A percentile compares a stretch with the other conserved stretches of the same genome.
phyloP scores from a whole-genome alignment of 1,140 invertebrate species.

The Rhopalosiphum padi region DNA sequence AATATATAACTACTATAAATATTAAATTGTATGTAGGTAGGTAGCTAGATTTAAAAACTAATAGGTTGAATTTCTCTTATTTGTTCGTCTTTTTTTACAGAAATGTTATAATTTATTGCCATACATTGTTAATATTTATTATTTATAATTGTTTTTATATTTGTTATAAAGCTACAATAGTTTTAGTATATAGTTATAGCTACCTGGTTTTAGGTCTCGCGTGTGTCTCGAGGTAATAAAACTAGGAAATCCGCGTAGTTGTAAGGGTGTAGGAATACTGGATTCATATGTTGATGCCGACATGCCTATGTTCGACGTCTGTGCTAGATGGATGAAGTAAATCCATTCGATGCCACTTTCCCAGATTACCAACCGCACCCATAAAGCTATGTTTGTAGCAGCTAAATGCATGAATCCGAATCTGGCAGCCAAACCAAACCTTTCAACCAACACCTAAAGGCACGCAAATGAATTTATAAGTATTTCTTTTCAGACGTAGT shows the following conservation, averaged over 20 bases:
- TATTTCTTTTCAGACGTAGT: not conserved
- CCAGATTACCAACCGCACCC: slow-evolving; percentile 71
- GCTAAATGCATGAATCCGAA: slow-evolving; percentile 71
- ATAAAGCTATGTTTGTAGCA: slow-evolving; percentile 70
- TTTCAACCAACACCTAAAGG: slow-evolving; percentile 68
- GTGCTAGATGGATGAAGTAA: slow-evolving; percentile 66
- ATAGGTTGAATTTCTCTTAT: too few relatives aligned
- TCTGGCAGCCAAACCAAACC: slow-evolving; percentile 67
- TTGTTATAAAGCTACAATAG: not conserved
- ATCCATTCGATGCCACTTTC: slow-evolving; percentile 69
- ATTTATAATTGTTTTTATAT: not conserved
- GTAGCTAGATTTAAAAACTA: too few relatives aligned
- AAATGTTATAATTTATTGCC: not conserved
- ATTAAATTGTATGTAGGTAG: too few relatives aligned
- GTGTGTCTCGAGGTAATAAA: slow-evolving; percentile 62
- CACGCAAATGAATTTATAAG: not conserved
- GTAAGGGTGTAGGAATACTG: slow-evolving; percentile 64
- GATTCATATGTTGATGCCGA: slow-evolving; percentile 58
- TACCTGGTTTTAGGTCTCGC: slow-evolving; percentile 58
- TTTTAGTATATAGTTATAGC: not conserved
- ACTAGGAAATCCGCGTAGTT: slow-evolving; percentile 65
- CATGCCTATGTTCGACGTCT: slow-evolving; percentile 61
- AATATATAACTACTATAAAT: too few relatives aligned
- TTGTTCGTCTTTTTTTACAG: not conserved
- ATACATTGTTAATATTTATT: not conserved